Conservation (phyloP, 2,888 invertebrate genomes). For the Coenonympha glycerion region DNA sequence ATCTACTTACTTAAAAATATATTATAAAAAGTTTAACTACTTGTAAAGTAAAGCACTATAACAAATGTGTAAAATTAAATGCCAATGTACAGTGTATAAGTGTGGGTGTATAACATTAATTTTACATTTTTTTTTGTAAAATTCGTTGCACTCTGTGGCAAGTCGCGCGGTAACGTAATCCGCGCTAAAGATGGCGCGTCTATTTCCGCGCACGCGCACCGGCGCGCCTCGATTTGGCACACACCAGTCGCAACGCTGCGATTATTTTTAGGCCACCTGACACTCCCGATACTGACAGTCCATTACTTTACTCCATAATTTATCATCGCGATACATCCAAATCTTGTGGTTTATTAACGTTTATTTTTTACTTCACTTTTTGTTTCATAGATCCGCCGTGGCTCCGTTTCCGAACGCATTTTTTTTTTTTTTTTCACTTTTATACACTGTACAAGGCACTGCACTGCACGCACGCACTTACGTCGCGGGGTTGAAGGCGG, state of each 20-base stretch:
- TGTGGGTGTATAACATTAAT: too few relatives aligned
- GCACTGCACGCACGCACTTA: constrained; percentile 69
- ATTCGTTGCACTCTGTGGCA: too few relatives aligned
- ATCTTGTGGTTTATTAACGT: too few relatives aligned
- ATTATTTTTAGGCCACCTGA: constrained; percentile 56
- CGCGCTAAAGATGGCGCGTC: constrained; percentile 62
- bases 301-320: too few relatives aligned
- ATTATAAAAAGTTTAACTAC: too few relatives aligned
- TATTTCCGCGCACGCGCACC: constrained; percentile 47
- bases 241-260: constrained; percentile 42
- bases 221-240: constrained; percentile 45
- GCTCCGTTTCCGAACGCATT: constrained; percentile 34
- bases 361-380: constrained; percentile 1
- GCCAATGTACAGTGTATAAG: constrained; percentile 38
- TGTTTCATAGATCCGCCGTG: too few relatives aligned
- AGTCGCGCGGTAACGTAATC: constrained; percentile 62
- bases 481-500: constrained; percentile 74
- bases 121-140: too few relatives aligned
- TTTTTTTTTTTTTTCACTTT: constrained; percentile 30
- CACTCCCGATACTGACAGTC: constrained; percentile 22
- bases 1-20: too few relatives aligned
- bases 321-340: too few relatives aligned
- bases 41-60: too few relatives aligned
- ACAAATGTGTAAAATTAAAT: not conserved
- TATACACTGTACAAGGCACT: constrained; percentile 44